These are phyloP conservation scores for Geopemphigus sp. DNA, from an alignment of 1,140 invertebrate genomes.

Conservation along the genomic window DNA sequence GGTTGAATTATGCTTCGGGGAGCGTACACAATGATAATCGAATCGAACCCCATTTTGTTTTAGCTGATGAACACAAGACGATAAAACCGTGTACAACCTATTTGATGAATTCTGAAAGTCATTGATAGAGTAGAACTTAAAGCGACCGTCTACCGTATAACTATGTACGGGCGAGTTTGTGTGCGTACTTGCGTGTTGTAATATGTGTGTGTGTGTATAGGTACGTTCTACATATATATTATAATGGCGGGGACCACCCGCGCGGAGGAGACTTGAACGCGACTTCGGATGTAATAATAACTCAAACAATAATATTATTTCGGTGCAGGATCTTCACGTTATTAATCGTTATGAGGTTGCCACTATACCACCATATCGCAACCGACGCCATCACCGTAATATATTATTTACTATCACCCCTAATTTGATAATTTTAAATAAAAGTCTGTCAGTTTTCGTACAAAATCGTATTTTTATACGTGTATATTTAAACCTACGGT, in stretches of 20 bases:
- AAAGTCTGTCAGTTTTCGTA: not conserved
- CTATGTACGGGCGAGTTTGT: no score
- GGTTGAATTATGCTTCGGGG: not conserved
- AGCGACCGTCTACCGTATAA: conserved; percentile 3
- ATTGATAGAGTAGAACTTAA: conserved; percentile 38
- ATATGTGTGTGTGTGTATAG: not conserved
- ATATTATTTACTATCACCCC: no score
- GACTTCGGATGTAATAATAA: conserved; percentile 47
- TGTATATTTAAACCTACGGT: no score
- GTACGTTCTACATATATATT: not conserved
- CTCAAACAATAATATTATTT: conserved; percentile 41
- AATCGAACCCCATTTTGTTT: conserved; percentile 2
- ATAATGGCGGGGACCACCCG: conserved; percentile 32
- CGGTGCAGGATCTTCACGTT: conserved; percentile 9
- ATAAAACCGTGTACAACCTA: not conserved
- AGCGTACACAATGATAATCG: not conserved
- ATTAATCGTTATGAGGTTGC: conserved; percentile 24
- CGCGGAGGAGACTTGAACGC: conserved; percentile 45
- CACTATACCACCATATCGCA: not conserved
- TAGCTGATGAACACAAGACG: not conserved
- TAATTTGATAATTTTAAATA: no score
- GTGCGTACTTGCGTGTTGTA: no score
- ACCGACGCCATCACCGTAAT: not conserved
- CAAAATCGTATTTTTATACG: no score
- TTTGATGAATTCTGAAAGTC: conserved; percentile 36